Percentiles rank a stretch among this genome's conserved stretches.
Evolutionary conservation across 2,113 vertebrate species (phyloP).

Genomic region (Gallinago paraguaiae): DNA sequence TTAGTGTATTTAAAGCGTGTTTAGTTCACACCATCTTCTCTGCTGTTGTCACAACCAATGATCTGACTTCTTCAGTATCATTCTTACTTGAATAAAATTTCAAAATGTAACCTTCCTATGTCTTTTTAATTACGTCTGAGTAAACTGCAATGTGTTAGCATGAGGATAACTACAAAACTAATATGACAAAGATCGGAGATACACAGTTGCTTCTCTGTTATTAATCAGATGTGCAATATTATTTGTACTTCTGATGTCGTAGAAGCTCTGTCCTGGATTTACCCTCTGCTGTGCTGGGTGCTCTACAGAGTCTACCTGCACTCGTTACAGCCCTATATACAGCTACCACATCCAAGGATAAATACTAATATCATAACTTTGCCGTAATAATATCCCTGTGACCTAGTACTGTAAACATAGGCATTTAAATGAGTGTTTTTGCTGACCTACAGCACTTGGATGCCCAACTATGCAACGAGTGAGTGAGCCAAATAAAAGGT

Average conservation of each 20-base stretch:
- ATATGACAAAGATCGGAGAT: background rate
- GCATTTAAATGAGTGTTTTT: background rate
- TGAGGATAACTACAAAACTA: background rate
- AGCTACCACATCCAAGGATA: background rate
- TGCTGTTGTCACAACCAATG: slow-evolving; percentile 4
- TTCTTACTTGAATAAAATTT: slow-evolving; percentile 46
- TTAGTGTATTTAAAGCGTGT: background rate
- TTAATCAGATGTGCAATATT: background rate
- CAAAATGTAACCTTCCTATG: background rate
- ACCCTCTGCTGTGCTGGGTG: background rate
- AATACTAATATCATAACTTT: background rate
- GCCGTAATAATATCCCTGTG: background rate
- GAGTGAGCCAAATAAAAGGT: background rate
- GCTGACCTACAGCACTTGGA: background rate
- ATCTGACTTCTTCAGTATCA: background rate
- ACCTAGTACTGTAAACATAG: background rate
- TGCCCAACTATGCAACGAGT: background rate
- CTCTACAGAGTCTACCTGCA: background rate
- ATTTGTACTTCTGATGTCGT: background rate
- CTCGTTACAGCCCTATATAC: background rate
- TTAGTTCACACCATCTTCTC: background rate
- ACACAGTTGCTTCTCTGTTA: background rate
- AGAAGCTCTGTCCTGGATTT: background rate
- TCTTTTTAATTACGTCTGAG: slow-evolving; percentile 6
- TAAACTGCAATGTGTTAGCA: background rate